Evolutionary conservation across 1,140 invertebrate genomes (phyloP).

Genomic region (Drosophila subpulchrella): DNA sequence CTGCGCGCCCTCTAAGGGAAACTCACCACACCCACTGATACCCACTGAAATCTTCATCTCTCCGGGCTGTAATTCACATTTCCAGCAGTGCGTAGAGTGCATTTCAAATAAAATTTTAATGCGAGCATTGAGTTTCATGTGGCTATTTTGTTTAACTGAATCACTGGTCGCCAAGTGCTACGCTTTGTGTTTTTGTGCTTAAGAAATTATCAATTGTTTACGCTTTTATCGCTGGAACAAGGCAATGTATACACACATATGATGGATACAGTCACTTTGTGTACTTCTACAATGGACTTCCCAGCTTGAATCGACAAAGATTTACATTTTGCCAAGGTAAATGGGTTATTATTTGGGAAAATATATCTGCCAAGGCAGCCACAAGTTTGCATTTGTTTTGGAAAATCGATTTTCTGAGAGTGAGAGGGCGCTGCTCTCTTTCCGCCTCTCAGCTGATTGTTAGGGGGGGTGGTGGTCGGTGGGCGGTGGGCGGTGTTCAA

Average conservation of each 20-base stretch:
- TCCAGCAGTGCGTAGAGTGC: constrained; percentile 65
- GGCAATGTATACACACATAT: constrained; percentile 4
- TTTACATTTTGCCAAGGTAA: constrained; percentile 42
- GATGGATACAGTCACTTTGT: constrained; percentile 2
- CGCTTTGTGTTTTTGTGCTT: constrained; percentile 13
- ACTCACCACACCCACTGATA: constrained; percentile 65
- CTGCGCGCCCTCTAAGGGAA: constrained; percentile 12
- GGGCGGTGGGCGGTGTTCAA: constrained; percentile 5
- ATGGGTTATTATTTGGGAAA: constrained; percentile 18
- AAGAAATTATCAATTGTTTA: constrained; percentile 35
- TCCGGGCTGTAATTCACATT: constrained; percentile 33
- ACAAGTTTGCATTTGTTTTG: constrained; percentile 54
- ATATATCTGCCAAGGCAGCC: constrained; percentile 18
- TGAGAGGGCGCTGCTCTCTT: constrained; percentile 44
- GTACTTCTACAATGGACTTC: constrained; percentile 10
- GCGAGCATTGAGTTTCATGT: constrained; percentile 35
- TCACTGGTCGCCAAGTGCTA: constrained; percentile 21
- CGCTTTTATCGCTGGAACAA: constrained; percentile 29
- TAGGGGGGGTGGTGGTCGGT: constrained; percentile 6
- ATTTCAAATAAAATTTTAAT: constrained; percentile 58
- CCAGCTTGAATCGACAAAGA: not conserved
- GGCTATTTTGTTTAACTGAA: constrained; percentile 36
- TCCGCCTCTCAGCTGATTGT: constrained; percentile 48
- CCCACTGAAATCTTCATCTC: constrained; percentile 13
- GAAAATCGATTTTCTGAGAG: constrained; percentile 49